These are phyloP conservation scores for Xylocopa sonorina DNA, from an alignment of 1,140 invertebrate genomes.

Conservation along the genomic window DNA sequence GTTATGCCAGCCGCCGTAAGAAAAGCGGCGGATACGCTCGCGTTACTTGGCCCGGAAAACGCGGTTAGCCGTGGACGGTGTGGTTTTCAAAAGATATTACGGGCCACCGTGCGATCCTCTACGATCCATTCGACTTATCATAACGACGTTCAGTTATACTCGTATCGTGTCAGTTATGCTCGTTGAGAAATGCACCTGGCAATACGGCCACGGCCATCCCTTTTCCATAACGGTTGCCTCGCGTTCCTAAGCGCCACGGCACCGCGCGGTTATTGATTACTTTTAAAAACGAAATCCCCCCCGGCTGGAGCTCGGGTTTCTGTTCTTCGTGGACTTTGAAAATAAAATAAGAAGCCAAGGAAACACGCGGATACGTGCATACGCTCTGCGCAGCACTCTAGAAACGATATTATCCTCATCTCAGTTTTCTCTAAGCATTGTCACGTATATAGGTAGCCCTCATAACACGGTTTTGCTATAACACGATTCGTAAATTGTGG, in stretches of 20 bases:
- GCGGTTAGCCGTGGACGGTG: neutral
- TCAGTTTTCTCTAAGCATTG: too few species aligned
- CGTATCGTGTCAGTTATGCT: slow-evolving; percentile 1
- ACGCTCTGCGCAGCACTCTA: too few species aligned
- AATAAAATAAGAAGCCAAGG: too few species aligned
- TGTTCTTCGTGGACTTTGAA: too few species aligned
- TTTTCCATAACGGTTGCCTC: neutral
- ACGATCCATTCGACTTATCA: slow-evolving; percentile 37
- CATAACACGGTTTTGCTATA: too few species aligned
- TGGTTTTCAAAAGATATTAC: slow-evolving; percentile 39
- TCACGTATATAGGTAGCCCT: too few species aligned
- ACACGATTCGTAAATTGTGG: too few species aligned
- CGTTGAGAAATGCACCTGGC: neutral
- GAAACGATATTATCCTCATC: too few species aligned
- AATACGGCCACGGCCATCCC: neutral
- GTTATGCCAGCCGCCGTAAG: neutral
- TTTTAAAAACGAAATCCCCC: neutral
- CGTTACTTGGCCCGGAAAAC: neutral
- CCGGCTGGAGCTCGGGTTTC: too few species aligned
- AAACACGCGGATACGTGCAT: too few species aligned
- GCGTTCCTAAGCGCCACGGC: neutral
- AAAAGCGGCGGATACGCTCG: neutral
- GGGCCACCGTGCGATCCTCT: neutral
- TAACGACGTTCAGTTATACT: slow-evolving; percentile 27
- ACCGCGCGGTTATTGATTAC: too few species aligned